phyloP scores from a whole-genome alignment of 2,797 vertebrate genomes.

The Sarcophilus harrisii region DNA sequence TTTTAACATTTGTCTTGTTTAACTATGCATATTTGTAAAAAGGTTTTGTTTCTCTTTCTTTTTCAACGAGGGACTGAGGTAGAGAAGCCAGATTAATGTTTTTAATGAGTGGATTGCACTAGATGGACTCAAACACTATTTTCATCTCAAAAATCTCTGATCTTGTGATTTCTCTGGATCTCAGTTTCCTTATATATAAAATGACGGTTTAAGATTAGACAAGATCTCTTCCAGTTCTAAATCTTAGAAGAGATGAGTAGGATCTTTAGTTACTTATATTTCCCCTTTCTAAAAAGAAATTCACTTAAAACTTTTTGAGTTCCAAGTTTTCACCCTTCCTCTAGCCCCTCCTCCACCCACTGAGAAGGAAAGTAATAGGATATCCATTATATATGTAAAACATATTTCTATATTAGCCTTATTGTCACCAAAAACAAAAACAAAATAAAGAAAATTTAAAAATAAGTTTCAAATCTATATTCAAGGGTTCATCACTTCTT shows the following conservation, averaged over 20 bases:
- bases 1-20: not conserved
- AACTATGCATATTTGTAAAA: not conserved
- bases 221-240: not conserved
- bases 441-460: not conserved
- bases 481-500: not conserved
- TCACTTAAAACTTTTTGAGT: not conserved
- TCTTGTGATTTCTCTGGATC: not conserved
- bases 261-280: not conserved
- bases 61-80: not conserved
- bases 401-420: not conserved
- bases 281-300: not conserved
- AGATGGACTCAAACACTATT: not conserved
- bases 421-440: not conserved
- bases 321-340: not conserved
- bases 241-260: not conserved
- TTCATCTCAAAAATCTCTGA: not conserved
- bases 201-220: not conserved
- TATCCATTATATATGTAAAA: not conserved
- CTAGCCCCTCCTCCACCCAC: not conserved
- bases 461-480: not conserved
- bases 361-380: not conserved
- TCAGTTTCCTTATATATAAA: not conserved
- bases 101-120: not conserved
- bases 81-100: not conserved
- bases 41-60: not conserved